A percentile compares a stretch with the other conserved stretches of the same genome.
Conservation (phyloP, 2,888 invertebrate species). For the Idaea biselata region DNA sequence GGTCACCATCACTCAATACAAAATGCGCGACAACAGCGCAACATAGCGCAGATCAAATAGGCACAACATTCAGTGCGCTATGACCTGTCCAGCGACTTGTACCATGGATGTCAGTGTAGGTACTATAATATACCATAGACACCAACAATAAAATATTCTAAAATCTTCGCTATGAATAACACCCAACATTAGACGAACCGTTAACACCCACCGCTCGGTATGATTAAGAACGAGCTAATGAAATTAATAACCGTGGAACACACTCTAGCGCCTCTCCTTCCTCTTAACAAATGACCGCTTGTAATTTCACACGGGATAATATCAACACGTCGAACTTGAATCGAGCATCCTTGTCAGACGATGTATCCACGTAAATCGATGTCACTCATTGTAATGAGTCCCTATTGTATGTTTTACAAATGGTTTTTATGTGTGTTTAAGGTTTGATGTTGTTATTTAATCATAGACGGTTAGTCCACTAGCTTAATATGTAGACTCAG, state of each 20-base stretch:
- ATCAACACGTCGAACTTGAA: constrained; percentile 45
- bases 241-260: constrained; percentile 74
- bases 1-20: no score
- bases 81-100: no score
- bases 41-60: no score
- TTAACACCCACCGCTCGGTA: constrained; percentile 56
- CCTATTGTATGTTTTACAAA: constrained; percentile 17
- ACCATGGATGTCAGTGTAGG: no score
- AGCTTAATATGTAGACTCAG: no score
- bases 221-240: constrained; percentile 75
- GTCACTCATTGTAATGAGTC: constrained; percentile 16
- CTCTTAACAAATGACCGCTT: constrained; percentile 74
- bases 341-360: constrained; percentile 19
- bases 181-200: constrained; percentile 28
- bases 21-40: no score
- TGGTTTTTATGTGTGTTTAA: constrained; percentile 11
- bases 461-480: background rate
- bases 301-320: constrained; percentile 75
- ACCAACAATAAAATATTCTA: constrained; percentile 5
- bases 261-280: constrained; percentile 52
- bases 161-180: background rate
- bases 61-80: no score
- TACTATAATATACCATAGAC: no score
- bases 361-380: background rate
- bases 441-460: background rate